These are phyloP conservation scores for Apamea epomidion DNA, from an alignment of 2,888 invertebrate species.

Conservation along the genomic window DNA sequence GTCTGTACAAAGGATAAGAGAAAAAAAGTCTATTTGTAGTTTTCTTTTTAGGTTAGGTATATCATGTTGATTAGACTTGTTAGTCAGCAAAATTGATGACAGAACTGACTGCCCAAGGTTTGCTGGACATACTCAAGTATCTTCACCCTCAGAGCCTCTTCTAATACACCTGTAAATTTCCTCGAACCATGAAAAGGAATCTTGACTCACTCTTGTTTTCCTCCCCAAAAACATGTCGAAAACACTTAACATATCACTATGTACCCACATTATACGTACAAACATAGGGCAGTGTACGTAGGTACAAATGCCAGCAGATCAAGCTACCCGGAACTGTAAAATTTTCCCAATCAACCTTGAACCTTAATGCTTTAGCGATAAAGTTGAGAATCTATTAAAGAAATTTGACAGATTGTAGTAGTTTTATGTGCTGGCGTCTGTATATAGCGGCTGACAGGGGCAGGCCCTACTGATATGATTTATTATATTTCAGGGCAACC, in stretches of 20 bases:
- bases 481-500: conserved; percentile 63
- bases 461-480: conserved; percentile 62
- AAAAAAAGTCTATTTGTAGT: background rate
- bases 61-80: background rate
- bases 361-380: too few relatives aligned
- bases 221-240: conserved; percentile 33
- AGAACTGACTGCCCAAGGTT: too few relatives aligned
- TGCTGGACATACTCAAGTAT: background rate
- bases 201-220: conserved; percentile 8
- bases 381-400: too few relatives aligned
- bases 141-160: background rate
- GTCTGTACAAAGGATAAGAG: background rate
- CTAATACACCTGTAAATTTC: background rate
- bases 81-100: background rate
- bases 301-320: background rate
- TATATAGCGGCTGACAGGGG: conserved; percentile 58
- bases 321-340: too few relatives aligned
- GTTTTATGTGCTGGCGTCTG: too few relatives aligned
- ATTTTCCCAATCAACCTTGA: too few relatives aligned
- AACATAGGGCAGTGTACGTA: conserved; percentile 31
- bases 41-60: background rate
- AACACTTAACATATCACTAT: conserved; percentile 49
- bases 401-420: too few relatives aligned
- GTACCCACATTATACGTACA: conserved; percentile 12
- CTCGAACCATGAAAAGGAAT: background rate